Evolutionary conservation across 1,140 invertebrate genomes (phyloP).

Genomic region (Rhyzopertha dominica): DNA sequence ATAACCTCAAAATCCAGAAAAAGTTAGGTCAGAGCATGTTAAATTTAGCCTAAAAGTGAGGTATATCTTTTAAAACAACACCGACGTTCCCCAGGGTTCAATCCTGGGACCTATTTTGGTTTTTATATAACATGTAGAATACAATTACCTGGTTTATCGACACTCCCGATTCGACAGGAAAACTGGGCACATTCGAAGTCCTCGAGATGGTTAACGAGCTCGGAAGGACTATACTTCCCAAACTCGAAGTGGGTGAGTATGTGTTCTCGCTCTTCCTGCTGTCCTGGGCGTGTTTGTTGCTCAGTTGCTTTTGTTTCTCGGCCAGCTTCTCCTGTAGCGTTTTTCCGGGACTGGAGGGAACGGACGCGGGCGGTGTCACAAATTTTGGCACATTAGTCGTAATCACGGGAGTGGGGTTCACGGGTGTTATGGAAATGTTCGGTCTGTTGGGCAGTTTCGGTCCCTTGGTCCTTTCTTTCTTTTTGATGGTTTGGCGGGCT

Average conservation of each 20-base stretch:
- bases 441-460: no score
- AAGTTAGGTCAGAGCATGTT: constrained; percentile 1
- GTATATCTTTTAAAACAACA: constrained; percentile 2
- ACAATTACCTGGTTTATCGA: constrained; percentile 39
- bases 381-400: constrained; percentile 11
- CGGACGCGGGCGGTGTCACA: constrained; percentile 3
- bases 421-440: constrained; percentile 41
- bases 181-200: constrained; percentile 24
- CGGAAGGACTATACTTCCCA: constrained; percentile 19
- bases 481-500: no score
- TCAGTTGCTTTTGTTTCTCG: constrained; percentile 52
- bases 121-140: constrained; percentile 9
- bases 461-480: no score
- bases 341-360: constrained; percentile 51
- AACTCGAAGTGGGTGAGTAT: constrained; percentile 6
- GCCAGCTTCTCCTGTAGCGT: constrained; percentile 59
- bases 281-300: no score
- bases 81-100: constrained; percentile 4
- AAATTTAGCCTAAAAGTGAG: neutral
- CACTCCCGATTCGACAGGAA: constrained; percentile 34
- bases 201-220: constrained; percentile 19
- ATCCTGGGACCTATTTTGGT: constrained; percentile 11
- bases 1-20: neutral
- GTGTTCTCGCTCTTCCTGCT: constrained; percentile 3
- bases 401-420: constrained; percentile 12